phyloP scores from a whole-genome alignment of 2,113 vertebrate genomes.

The Megalops atlanticus region DNA sequence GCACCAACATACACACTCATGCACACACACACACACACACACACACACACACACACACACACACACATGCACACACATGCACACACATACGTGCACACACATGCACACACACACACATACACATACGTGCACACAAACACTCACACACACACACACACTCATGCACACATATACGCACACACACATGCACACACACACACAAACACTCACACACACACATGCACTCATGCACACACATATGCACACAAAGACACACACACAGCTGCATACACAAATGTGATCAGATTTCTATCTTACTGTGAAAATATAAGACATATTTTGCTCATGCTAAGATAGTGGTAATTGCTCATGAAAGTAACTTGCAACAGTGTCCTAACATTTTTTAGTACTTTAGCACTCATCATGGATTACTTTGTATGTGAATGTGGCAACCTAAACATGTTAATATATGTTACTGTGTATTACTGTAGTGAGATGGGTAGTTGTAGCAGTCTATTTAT shows the following conservation, averaged over 20 bases:
- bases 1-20: slow-evolving; percentile 34
- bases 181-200: slow-evolving; percentile 35
- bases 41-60: slow-evolving; percentile 2
- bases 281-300: background rate
- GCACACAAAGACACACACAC: background rate
- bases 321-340: background rate
- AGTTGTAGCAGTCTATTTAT: no score
- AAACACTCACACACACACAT: slow-evolving; percentile 8
- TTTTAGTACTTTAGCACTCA: no score
- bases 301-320: background rate
- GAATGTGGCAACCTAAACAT: no score
- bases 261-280: no score
- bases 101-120: background rate
- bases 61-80: background rate
- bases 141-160: slow-evolving; percentile 33
- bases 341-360: background rate
- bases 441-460: no score
- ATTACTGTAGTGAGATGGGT: no score
- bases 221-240: background rate
- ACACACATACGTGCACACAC: background rate
- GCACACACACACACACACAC: slow-evolving; percentile 36
- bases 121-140: slow-evolving; percentile 42
- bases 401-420: no score
- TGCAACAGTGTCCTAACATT: background rate
- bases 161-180: slow-evolving; percentile 42